Percentiles rank a stretch among this genome's conserved stretches.
phyloP scores from a whole-genome alignment of 2,797 vertebrate species.

The Halcyon chelicuti region DNA sequence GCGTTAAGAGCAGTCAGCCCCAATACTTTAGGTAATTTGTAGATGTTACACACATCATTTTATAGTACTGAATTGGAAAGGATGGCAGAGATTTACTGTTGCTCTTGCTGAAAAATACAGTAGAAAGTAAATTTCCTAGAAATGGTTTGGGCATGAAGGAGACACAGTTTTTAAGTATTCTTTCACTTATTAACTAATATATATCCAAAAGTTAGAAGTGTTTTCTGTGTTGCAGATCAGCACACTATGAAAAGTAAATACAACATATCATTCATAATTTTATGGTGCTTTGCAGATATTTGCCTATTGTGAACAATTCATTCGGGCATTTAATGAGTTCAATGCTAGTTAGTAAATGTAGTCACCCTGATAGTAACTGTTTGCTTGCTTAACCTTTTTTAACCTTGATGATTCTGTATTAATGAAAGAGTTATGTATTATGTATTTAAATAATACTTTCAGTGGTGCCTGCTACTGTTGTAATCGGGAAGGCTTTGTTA shows the following conservation, averaged over 20 bases:
- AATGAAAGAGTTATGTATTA: background rate
- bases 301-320: constrained; percentile 28
- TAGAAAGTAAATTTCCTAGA: background rate
- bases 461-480: background rate
- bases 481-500: background rate
- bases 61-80: background rate
- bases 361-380: constrained; percentile 14
- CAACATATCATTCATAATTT: constrained; percentile 29
- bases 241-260: constrained; percentile 10
- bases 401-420: constrained; percentile 11
- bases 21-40: background rate
- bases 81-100: background rate
- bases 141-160: background rate
- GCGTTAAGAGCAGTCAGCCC: background rate
- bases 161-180: background rate
- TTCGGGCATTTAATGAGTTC: constrained; percentile 23
- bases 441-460: constrained; percentile 39
- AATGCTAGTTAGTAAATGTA: background rate
- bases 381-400: constrained; percentile 3
- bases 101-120: background rate
- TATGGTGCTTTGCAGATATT: constrained; percentile 33
- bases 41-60: background rate
- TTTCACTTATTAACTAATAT: background rate
- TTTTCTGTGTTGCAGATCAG: background rate
- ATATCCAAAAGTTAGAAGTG: background rate